These are phyloP conservation scores for Pluvialis apricaria DNA, from an alignment of 2,113 vertebrate genomes.

Conservation along the genomic window DNA sequence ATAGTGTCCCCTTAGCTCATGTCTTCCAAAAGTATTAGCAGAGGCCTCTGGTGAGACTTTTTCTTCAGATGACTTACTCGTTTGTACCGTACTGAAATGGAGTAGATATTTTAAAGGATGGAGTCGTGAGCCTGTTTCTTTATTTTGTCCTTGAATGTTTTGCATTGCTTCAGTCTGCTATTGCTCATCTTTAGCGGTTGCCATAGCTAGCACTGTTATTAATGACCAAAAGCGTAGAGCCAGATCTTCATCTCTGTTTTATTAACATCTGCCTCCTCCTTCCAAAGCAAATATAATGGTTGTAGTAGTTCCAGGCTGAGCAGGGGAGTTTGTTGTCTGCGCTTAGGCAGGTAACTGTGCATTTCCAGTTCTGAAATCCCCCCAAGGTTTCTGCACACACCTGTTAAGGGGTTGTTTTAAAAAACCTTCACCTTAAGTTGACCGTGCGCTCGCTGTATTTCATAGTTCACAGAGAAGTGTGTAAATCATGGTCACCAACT, in stretches of 20 bases:
- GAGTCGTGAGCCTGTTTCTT: background rate
- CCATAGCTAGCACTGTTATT: background rate
- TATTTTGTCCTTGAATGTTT: background rate
- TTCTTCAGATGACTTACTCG: background rate
- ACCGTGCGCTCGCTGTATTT: background rate
- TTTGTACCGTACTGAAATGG: background rate
- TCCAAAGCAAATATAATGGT: background rate
- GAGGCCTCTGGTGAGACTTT: background rate
- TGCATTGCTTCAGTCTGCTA: background rate
- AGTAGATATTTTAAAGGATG: background rate
- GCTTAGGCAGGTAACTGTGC: background rate
- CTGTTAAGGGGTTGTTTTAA: background rate
- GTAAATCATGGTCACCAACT: background rate
- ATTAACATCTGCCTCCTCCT: background rate
- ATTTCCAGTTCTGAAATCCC: background rate
- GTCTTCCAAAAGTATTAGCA: background rate
- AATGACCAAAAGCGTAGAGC: background rate
- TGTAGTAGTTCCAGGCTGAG: background rate
- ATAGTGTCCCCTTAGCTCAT: background rate
- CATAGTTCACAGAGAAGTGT: background rate
- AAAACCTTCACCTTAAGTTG: background rate
- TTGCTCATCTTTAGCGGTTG: background rate
- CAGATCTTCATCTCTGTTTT: background rate
- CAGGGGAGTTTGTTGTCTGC: background rate
- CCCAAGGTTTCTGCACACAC: background rate